Percentiles rank a stretch among this genome's conserved stretches.
These are phyloP conservation scores for Drepana falcataria DNA, from an alignment of 2,888 invertebrate genomes.

Conservation along the genomic window DNA sequence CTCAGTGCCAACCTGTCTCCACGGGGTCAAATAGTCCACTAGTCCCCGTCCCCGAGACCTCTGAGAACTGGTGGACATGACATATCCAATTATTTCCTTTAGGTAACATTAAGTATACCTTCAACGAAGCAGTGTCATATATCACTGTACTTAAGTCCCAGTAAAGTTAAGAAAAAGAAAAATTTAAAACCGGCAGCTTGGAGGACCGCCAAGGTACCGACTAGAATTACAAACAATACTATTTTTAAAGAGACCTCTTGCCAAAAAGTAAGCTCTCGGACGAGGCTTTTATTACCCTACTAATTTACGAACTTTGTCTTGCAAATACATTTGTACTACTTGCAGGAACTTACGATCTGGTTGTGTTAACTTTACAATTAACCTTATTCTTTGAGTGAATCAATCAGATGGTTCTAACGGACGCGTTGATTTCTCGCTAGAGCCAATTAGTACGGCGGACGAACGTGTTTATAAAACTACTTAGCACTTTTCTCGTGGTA, in stretches of 20 bases:
- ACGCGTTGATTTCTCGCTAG: conserved; percentile 7
- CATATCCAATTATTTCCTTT: not conserved
- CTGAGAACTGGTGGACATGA: not conserved
- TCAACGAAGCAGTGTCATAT: not conserved
- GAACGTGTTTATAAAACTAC: conserved; percentile 14
- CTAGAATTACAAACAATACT: conserved; percentile 15
- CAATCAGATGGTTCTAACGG: conserved; percentile 6
- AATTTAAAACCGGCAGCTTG: conserved; percentile 27
- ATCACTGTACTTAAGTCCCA: not conserved
- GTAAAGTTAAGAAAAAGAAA: not conserved
- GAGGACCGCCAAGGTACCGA: conserved; percentile 7
- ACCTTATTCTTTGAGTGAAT: conserved; percentile 15
- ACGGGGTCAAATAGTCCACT: no score
- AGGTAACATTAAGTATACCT: not conserved
- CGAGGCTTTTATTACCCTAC: conserved; percentile 28
- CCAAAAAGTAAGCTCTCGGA: conserved; percentile 27
- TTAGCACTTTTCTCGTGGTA: conserved; percentile 12
- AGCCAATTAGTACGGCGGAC: conserved; percentile 15
- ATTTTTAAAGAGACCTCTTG: conserved; percentile 18
- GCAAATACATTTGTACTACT: conserved; percentile 34
- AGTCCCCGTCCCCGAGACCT: no score
- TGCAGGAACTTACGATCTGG: conserved; percentile 26
- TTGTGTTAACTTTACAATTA: conserved; percentile 17
- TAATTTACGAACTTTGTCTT: conserved; percentile 36
- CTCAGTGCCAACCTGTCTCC: no score